Base-by-base conservation (phyloP, 1,140 invertebrate genomes). In the Hycleus phaleratus region DNA sequence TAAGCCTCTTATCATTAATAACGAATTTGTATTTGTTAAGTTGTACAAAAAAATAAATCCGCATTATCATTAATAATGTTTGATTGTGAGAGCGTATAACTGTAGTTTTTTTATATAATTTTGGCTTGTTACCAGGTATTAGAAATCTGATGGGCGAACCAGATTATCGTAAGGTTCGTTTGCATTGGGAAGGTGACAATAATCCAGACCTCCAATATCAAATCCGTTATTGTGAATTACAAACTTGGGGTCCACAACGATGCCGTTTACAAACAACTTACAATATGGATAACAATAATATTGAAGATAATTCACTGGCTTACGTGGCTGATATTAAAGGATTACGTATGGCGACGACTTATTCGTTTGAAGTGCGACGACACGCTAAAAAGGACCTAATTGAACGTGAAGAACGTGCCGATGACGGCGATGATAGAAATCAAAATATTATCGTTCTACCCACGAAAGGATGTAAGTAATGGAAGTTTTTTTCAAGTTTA, bases 391-490 rank as follows among this genome's bases (percentile, higher is more conserved):
- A 75, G 54, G 68, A 65, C 48, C 65, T 63, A 42, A 69, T 69
- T 63, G 66, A 69, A 55, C 60, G 56, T 47, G 63, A 57, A 57
- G 69, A 74, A 69, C 59, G 75, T 68, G 58, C 65, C 1, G 61
- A 64, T 38, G 18, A 18, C 18, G 58, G 59, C 1, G 61, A 69
- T 65, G 62, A 69, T 60, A 68, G 75, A 57, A 74, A 67, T 38
- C 79, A 78, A 74, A 83, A 73, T 59, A 81, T 86, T 26, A 78
- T 86, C 39, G 79, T 88, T 9, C 67, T 73, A 58, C 82, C 85
- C 44, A 89, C 86, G 4, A 88, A 87, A 83, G 86, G 86, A 77
- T 89, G 86, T 88, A 79, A 85, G 85, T 80, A 65, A 50, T 55
- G 18, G 3, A 42, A 42, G 3, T 32, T 32, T 7, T 32, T 5